Evolutionary conservation across 2,113 vertebrate species (phyloP), one percentile per base, ranked within the genome.

Genomic region (Pedetes capensis): DNA sequence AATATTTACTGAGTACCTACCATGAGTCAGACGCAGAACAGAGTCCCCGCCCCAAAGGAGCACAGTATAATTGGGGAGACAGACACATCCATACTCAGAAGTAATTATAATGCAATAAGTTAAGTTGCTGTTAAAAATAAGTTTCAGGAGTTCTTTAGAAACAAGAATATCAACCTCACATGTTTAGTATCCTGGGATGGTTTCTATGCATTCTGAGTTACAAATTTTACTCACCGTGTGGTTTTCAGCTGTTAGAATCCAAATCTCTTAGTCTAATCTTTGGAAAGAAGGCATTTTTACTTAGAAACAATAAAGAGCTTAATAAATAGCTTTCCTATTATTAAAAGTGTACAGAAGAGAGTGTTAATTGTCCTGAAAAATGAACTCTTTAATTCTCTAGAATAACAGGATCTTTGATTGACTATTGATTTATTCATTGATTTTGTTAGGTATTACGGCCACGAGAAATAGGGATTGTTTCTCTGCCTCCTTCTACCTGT

Each of bases 81-180:
- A 97, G 94, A 90, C 85, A 95, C 88, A 92, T 47, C 81, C 32
- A 94, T 51, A 59, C 55, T 90, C 55, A 75, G 88, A 49, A 88
- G 94, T 95, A 96, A 96, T 97, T 96, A 96, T 94, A 87, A 96
- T 86, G 93, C 88, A 80, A 39, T 93, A 95, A 93, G 95, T 96
- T 93, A 93, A 96, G 86, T 93, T 93, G 88, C 88, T 86, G 75
- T 95, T 94, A 94, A 94, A 96, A 96, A 93, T 90, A 95, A 95
- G 93, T 96, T 95, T 93, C 23, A 49, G 34, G 37, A 80, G 72
- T 89, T 68, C 96, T 95, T 95, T 74, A 68, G 61, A 55, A 93
- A 79, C 22, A 87, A 80, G 68, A 83, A 39, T 53, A 34, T 81
- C 76, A 78, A 49, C 47, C 29, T 85, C 72, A 53, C 90, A 42